Evolutionary conservation across 1,140 invertebrate species (phyloP).

Genomic region (Caenorhabditis remanei): DNA sequence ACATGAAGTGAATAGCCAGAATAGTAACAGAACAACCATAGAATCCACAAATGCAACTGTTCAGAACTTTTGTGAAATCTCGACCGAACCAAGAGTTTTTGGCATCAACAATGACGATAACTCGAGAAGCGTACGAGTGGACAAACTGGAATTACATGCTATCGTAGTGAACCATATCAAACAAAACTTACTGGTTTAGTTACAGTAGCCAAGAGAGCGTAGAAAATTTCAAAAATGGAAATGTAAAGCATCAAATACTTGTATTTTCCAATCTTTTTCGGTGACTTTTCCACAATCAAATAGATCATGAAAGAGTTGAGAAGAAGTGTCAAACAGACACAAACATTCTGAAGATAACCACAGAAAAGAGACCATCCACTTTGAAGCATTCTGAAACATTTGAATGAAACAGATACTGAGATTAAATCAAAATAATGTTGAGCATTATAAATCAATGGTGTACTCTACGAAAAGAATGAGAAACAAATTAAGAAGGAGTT

Average conservation of each 20-base stretch:
- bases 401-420: too few relatives aligned
- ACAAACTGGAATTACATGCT: background rate
- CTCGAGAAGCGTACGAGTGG: background rate
- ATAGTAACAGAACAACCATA: constrained; percentile 15
- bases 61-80: constrained; percentile 2
- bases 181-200: background rate
- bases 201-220: background rate
- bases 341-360: constrained; percentile 16
- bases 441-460: too few relatives aligned
- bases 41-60: constrained; percentile 33
- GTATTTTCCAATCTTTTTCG: background rate
- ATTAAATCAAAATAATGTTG: too few relatives aligned
- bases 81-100: constrained; percentile 17
- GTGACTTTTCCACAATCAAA: background rate
- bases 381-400: background rate
- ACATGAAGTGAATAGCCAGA: constrained; percentile 12
- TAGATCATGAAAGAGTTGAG: background rate
- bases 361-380: constrained; percentile 1
- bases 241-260: constrained; percentile 3
- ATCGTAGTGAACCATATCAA: background rate
- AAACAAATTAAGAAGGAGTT: too few relatives aligned
- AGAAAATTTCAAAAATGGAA: background rate
- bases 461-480: too few relatives aligned
- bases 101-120: constrained; percentile 15
- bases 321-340: background rate